phyloP scores from a whole-genome alignment of 2,888 invertebrate genomes.

The Trachelus tabidus region DNA sequence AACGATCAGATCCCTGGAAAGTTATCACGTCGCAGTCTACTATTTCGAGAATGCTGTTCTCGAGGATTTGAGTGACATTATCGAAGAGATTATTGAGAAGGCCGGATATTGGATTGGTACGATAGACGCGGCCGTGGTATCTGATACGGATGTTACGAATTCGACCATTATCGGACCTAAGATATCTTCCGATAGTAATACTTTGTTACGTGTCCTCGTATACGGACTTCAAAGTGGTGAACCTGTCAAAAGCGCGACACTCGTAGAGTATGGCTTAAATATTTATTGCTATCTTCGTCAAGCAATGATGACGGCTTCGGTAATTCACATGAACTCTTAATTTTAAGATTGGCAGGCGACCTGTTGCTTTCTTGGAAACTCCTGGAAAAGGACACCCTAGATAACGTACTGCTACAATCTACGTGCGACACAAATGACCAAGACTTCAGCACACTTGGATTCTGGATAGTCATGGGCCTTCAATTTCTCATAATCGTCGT shows the following conservation, averaged over 20 bases:
- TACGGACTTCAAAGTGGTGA: conserved; percentile 13
- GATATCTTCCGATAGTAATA: conserved; percentile 4
- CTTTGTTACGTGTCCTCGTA: conserved; percentile 11
- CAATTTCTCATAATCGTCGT: neutral
- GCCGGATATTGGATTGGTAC: conserved; percentile 12
- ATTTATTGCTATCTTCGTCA: neutral
- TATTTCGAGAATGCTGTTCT: conserved; percentile 9
- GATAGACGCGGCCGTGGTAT: conserved; percentile 13
- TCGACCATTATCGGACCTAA: neutral
- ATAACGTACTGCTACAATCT: neutral
- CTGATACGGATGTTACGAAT: neutral
- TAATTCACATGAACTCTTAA: neutral
- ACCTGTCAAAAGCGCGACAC: conserved; percentile 3
- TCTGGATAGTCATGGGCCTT: neutral
- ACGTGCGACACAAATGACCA: neutral
- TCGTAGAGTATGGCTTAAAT: conserved; percentile 7
- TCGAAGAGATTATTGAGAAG: conserved; percentile 9
- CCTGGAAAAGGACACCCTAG: neutral
- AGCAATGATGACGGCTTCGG: neutral
- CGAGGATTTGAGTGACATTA: conserved; percentile 10
- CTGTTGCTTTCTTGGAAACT: neutral
- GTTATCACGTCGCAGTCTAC: conserved; percentile 8
- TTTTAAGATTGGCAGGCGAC: neutral
- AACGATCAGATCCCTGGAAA: conserved; percentile 6
- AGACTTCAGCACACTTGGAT: neutral